These are phyloP conservation scores for Rosalia funebris DNA, from an alignment of 2,888 invertebrate species.

Conservation along the genomic window DNA sequence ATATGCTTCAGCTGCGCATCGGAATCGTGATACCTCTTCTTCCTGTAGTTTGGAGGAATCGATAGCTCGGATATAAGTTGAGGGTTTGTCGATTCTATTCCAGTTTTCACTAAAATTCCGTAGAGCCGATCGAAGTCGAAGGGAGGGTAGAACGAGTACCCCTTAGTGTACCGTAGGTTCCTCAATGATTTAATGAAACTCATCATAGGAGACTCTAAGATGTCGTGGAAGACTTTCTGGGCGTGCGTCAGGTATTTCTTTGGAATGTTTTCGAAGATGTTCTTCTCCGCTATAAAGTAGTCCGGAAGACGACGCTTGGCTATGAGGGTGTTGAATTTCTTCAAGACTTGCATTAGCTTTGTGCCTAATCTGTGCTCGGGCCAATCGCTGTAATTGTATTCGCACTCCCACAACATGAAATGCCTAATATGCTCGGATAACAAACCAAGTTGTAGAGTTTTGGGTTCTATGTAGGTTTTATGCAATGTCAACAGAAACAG, in stretches of 20 bases:
- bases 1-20: conserved; percentile 37
- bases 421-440: conserved; percentile 78
- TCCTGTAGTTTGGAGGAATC: conserved; percentile 17
- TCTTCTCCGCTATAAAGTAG: conserved; percentile 77
- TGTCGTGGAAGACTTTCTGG: conserved; percentile 75
- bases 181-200: conserved; percentile 75
- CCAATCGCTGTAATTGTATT: conserved; percentile 76
- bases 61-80: conserved; percentile 16
- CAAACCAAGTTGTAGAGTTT: conserved; percentile 72
- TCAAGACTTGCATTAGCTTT: conserved; percentile 71
- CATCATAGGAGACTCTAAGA: conserved; percentile 78
- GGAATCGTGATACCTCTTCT: conserved; percentile 29
- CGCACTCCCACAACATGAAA: conserved; percentile 82
- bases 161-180: conserved; percentile 70
- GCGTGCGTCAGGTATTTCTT: conserved; percentile 71
- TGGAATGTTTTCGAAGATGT: conserved; percentile 78
- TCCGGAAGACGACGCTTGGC: conserved; percentile 73
- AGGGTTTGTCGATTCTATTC: conserved; percentile 19
- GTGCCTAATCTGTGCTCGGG: conserved; percentile 79
- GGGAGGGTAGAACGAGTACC: conserved; percentile 46
- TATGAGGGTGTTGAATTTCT: conserved; percentile 71
- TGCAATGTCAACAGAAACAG: conserved; percentile 76
- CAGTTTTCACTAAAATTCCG: conserved; percentile 44
- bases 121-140: conserved; percentile 49
- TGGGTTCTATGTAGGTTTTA: conserved; percentile 77